These are phyloP conservation scores for Aelia acuminata DNA, from an alignment of 2,888 invertebrate species.

Conservation along the genomic window DNA sequence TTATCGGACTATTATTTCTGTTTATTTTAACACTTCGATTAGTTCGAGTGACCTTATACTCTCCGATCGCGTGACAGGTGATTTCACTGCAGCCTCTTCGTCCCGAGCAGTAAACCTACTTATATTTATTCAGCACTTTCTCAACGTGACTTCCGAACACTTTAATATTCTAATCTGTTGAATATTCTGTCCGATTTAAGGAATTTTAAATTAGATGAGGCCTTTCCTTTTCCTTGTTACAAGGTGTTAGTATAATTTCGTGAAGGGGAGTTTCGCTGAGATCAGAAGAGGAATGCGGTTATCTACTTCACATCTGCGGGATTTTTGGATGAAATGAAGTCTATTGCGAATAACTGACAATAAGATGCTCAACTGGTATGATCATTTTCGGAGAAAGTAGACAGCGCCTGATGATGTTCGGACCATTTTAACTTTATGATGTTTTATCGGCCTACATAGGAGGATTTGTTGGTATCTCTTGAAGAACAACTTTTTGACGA, in stretches of 20 bases:
- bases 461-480: background rate
- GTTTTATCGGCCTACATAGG: background rate
- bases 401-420: background rate
- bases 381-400: constrained; percentile 11
- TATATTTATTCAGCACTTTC: constrained; percentile 35
- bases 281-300: background rate
- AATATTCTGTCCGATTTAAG: background rate
- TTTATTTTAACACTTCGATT: background rate
- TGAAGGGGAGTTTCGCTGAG: background rate
- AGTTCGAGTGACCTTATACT: background rate
- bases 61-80: background rate
- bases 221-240: background rate
- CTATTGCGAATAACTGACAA: background rate
- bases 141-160: background rate
- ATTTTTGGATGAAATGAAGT: background rate
- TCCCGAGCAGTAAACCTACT: constrained; percentile 11
- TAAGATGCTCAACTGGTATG: background rate
- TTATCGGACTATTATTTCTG: background rate
- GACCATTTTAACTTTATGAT: background rate
- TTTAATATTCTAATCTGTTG: background rate
- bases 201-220: background rate
- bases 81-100: background rate
- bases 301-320: background rate
- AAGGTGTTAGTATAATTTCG: background rate
- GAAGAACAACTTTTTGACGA: background rate